Percentiles rank a stretch among this genome's conserved stretches.
These are phyloP conservation scores for Megalops atlanticus DNA, from an alignment of 2,113 vertebrate genomes.

Conservation along the genomic window DNA sequence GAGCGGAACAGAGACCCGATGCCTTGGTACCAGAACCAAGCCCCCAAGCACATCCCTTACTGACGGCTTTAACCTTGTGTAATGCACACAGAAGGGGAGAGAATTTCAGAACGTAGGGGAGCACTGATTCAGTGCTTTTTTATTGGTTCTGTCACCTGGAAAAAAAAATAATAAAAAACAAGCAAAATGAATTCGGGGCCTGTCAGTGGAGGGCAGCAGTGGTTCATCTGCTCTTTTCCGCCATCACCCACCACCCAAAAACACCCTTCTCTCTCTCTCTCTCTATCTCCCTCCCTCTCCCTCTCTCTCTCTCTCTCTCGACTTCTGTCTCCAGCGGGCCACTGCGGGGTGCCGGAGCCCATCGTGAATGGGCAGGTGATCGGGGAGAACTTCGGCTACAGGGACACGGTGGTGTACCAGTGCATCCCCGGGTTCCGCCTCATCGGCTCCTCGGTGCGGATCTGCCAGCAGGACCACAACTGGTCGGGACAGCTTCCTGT, in stretches of 20 bases:
- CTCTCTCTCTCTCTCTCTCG: neutral
- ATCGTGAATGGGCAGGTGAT: conserved; percentile 98
- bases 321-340: conserved; percentile 78
- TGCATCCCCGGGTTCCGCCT: conserved; percentile 92
- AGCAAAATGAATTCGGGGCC: no score
- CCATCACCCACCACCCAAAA: no score
- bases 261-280: neutral
- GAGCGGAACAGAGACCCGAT: conserved; percentile 93
- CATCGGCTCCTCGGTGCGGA: conserved; percentile 95
- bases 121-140: no score
- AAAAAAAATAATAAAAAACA: no score
- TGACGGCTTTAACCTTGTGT: no score
- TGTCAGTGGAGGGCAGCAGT: no score
- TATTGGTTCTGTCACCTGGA: no score
- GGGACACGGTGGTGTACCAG: conserved; percentile 96
- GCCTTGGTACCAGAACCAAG: conserved; percentile 81
- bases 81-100: no score
- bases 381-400: conserved; percentile 96
- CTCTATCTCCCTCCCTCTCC: neutral
- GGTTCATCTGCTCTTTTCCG: no score
- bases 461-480: conserved; percentile 98
- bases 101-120: no score
- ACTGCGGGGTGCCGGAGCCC: conserved; percentile 91
- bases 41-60: no score
- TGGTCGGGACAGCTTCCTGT: conserved; percentile 96